Percentiles rank a stretch among this genome's conserved stretches.
Evolutionary conservation across 2,797 vertebrate genomes (phyloP).

Genomic region (Orestias chungarensis): DNA sequence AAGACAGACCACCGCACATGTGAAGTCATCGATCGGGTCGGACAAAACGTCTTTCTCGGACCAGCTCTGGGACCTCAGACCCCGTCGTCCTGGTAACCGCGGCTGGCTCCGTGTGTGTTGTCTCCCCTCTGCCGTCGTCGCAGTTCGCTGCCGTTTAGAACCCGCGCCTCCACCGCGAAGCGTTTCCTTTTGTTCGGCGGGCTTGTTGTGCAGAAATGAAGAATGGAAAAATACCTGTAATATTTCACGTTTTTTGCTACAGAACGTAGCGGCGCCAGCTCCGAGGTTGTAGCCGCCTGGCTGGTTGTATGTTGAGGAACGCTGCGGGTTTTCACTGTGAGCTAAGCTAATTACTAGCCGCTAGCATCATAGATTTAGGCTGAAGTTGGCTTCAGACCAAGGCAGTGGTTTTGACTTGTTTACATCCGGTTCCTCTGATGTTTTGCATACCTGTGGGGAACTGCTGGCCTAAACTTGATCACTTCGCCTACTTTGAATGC

Average conservation of each 20-base stretch:
- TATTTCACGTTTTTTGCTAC: constrained; percentile 8
- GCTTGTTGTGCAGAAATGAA: constrained; percentile 63
- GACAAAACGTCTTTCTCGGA: constrained; percentile 29
- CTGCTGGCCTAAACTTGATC: background rate
- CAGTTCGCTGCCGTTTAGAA: constrained; percentile 41
- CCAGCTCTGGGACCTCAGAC: constrained; percentile 5
- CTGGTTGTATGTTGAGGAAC: constrained; percentile 9
- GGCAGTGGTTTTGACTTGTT: constrained; percentile 61
- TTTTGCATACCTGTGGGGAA: constrained; percentile 35
- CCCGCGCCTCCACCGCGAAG: constrained; percentile 72
- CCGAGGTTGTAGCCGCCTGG: background rate
- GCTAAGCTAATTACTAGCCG: constrained; percentile 55
- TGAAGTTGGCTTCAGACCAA: constrained; percentile 37
- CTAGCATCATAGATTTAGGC: constrained; percentile 38
- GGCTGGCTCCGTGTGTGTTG: background rate
- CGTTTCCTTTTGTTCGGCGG: constrained; percentile 78
- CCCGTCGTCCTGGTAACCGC: background rate
- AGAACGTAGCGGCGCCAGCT: background rate
- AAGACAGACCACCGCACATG: constrained; percentile 79
- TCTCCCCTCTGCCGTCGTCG: constrained; percentile 7
- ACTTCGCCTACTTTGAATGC: background rate
- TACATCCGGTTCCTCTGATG: constrained; percentile 69
- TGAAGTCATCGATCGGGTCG: constrained; percentile 83
- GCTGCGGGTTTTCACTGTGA: background rate
- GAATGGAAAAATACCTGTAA: constrained; percentile 1